Conservation (phyloP, 2,797 vertebrate genomes). For the Sardinella longiceps region DNA sequence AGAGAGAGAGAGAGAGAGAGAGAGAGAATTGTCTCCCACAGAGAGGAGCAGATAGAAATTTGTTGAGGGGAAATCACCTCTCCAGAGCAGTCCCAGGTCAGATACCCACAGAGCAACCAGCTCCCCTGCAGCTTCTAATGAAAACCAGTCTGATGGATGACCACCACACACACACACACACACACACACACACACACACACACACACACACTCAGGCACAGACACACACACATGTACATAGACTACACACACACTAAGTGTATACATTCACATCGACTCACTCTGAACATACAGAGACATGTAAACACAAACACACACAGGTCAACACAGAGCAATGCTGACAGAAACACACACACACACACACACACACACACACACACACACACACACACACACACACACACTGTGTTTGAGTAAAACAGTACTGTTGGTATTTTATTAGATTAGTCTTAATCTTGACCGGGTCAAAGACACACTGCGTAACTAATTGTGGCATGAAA, state of each 20-base stretch:
- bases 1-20: not conserved
- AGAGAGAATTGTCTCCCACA: constrained; percentile 38
- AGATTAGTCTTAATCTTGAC: not conserved
- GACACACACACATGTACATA: not conserved
- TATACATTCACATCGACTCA: not conserved
- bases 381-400: not conserved
- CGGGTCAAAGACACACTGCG: not conserved
- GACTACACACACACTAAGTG: not conserved
- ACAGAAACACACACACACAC: not conserved
- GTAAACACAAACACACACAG: constrained; percentile 4
- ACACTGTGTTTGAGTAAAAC: not conserved
- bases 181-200: not conserved
- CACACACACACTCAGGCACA: not conserved
- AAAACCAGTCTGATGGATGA: constrained; percentile 92
- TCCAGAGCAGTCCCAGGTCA: constrained; percentile 87
- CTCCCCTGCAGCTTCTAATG: constrained; percentile 88
- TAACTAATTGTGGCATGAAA: not conserved
- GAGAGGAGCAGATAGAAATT: constrained; percentile 82
- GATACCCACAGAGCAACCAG: constrained; percentile 82
- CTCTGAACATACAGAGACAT: not conserved
- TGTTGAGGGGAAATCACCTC: constrained; percentile 93
- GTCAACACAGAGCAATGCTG: too few relatives aligned
- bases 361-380: not conserved
- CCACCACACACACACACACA: constrained; percentile 52
- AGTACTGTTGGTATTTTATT: not conserved